Evolutionary conservation across 2,797 vertebrate genomes (phyloP).

Genomic region (Nannoperca obscura): DNA sequence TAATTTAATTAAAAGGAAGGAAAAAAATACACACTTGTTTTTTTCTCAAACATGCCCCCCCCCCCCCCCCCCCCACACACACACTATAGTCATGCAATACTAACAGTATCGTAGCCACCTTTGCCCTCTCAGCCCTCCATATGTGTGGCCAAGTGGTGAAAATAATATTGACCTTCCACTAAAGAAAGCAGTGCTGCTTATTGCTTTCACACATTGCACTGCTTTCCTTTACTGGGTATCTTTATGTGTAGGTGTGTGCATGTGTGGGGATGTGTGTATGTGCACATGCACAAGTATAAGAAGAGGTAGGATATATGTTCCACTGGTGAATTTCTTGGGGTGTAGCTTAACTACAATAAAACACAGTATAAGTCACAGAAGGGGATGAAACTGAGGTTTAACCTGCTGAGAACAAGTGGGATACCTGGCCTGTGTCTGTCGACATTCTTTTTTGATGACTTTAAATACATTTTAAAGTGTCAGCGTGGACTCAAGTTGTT

Average conservation of each 20-base stretch:
- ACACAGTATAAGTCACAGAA: background rate
- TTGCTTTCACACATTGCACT: slow-evolving; percentile 53
- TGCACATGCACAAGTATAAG: background rate
- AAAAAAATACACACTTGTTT: slow-evolving; percentile 32
- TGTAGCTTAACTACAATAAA: background rate
- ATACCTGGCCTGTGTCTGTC: background rate
- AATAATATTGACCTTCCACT: slow-evolving; percentile 79
- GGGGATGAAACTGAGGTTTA: background rate
- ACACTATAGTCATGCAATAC: slow-evolving; percentile 23
- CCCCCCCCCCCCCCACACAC: slow-evolving; percentile 19
- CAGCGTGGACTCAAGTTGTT: background rate
- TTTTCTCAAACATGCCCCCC: background rate
- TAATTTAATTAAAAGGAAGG: too few relatives aligned
- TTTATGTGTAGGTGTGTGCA: slow-evolving; percentile 2
- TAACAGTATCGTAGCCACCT: slow-evolving; percentile 58
- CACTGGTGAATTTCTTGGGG: background rate
- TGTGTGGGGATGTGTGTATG: background rate
- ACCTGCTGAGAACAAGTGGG: background rate
- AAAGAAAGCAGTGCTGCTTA: slow-evolving; percentile 71
- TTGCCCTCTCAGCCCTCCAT: slow-evolving; percentile 44
- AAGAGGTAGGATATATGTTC: background rate
- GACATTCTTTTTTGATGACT: too few relatives aligned
- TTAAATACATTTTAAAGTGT: background rate
- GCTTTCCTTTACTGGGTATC: slow-evolving; percentile 43
- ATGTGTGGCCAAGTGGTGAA: slow-evolving; percentile 48